Conservation (phyloP, 2,113 vertebrate genomes). For the Okapia johnstoni region DNA sequence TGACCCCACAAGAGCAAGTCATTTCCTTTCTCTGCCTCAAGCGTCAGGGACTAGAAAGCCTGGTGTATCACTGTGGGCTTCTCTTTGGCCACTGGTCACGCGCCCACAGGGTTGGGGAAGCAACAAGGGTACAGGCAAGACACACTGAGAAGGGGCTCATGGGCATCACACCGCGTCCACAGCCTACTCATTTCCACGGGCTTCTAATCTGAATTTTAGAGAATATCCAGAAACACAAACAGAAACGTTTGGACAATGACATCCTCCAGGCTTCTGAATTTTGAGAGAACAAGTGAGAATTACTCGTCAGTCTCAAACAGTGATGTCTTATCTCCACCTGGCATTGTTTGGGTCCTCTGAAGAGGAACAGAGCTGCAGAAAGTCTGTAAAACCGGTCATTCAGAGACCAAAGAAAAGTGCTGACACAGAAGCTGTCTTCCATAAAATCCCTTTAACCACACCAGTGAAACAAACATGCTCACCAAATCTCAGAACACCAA, state of each 20-base stretch:
- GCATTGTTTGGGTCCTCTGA: not conserved
- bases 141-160: not conserved
- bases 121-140: fast-evolving
- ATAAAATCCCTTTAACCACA: not conserved
- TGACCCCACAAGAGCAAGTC: not conserved
- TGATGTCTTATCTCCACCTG: not conserved
- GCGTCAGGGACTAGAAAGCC: not conserved
- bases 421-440: not conserved
- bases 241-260: not conserved
- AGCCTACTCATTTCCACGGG: not conserved
- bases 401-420: not conserved
- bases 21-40: not conserved
- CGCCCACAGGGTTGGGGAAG: not conserved
- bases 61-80: not conserved
- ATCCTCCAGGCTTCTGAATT: not conserved
- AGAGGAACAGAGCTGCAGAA: not conserved
- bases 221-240: not conserved
- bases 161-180: fast-evolving
- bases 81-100: not conserved
- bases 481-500: not conserved
- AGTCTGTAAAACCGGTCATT: not conserved
- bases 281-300: not conserved
- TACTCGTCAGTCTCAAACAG: not conserved
- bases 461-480: not conserved
- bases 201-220: not conserved